Evolutionary conservation across 2,797 vertebrate genomes (phyloP), one percentile per base, ranked within the genome.

Genomic region (Halcyon badia): DNA sequence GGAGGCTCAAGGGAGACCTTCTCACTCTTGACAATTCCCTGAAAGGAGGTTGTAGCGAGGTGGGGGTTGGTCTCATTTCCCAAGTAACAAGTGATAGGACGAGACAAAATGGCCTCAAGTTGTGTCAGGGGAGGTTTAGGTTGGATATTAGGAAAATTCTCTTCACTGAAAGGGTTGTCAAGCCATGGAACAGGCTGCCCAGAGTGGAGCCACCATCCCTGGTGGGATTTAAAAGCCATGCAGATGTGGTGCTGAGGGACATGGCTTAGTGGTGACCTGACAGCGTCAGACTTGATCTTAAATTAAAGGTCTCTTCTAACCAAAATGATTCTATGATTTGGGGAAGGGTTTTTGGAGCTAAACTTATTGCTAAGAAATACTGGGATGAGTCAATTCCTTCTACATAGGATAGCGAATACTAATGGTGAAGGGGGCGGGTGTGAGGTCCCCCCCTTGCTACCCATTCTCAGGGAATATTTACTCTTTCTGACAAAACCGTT

Each of bases 291-390:
- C 33, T 58, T 58, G 22, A 60, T 60, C 33, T 60, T 37, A 60
- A 35, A 35, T 60, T 37, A 60, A 24, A 35, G 57, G 33, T 60
- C 57, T 60, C 57, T 60, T 60, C 57, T 33, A 37, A 33, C 52
- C 31, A 24, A 58, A 58, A 58, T 24, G 21, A 60, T 60, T 25
- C 22, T 35, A 58, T 10, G 56, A 58, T 24, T 24, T 31, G 28
- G 31, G 33, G 56, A 93, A 82, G 14, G 15, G 33, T 21, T 91
- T 79, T 60, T 72, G 73, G 89, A 76, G 39, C 66, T 72, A 46
- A 82, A 76, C 35, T 33, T 26, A 62, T 3, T 33, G 30, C 49
- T 30, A 30, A 62, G 49, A 51, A 88, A 79, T 37, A 41, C 22
- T 22, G 62, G 20, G 18, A 48, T 11, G 52, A 87, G 46, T 18